Base-by-base conservation (phyloP, 2,888 invertebrate species). In the Watsonalla cultraria region DNA sequence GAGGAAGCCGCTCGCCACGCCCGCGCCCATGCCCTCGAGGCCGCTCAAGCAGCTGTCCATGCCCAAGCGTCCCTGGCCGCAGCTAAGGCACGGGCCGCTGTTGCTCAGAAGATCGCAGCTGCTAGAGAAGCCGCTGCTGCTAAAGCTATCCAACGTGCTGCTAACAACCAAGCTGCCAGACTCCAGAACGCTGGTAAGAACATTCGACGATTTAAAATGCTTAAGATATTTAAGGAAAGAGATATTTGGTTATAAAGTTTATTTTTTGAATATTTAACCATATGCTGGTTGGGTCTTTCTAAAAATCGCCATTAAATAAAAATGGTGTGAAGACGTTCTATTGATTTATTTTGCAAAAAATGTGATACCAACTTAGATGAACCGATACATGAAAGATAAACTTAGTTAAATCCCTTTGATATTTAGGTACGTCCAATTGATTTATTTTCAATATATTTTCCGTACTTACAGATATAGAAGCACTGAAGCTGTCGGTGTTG, bases 121-220 rank as follows among this genome's bases (percentile, higher is more conserved):
- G 93, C 93, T 0, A 92, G 94, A 52, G 95, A 95, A 74, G 92
- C 94, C 0, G 94, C 94, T 7, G 95, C 95, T 0, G 95, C 95
- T 0, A 92, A 92, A 7, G 93, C 95, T 0, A 93, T 95, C 57
- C 94, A 95, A 56, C 92, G 93, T 45, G 93, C 93, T 13, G 95
- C 95, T 0, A 92, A 92, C 58, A 93, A 92, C 51, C 94, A 94
- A 53, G 95, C 95, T 0, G 93, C 93, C 2, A 93, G 95, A 68
- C 92, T 95, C 51, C 93, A 94, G 62, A 93, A 92, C 68, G 93
- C 93, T 62, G 94, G 92, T 92, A 76, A 64, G 56, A 45, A 45
- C 48, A 24, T 24, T 24, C 24, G 24, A 24, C 4, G 24, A 24
- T 24, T 24, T 24, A 24, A 24, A 24, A 2, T 2, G 24, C 24